Conservation (phyloP, 1,140 invertebrate genomes). For the Cyrtorhinus lividipennis region DNA sequence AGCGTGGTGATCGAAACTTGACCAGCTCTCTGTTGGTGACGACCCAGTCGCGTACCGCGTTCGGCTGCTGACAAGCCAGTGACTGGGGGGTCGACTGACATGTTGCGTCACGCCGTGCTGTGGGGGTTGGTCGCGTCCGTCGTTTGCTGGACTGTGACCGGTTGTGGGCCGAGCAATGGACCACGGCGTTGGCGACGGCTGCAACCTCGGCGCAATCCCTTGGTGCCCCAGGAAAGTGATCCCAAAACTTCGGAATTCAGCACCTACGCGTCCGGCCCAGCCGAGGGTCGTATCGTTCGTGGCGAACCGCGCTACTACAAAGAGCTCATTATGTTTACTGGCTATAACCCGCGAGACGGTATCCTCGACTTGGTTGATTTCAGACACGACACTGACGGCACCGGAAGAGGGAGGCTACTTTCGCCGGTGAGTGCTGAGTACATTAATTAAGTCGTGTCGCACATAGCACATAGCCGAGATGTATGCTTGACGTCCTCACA, state of each 20-base stretch:
- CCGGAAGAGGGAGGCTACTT: background rate
- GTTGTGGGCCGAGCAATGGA: background rate
- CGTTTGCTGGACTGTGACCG: background rate
- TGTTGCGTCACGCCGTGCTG: too few relatives aligned
- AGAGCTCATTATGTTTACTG: too few relatives aligned
- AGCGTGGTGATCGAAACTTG: too few relatives aligned
- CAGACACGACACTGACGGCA: background rate
- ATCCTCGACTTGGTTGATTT: too few relatives aligned
- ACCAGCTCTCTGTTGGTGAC: too few relatives aligned
- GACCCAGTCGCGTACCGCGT: too few relatives aligned
- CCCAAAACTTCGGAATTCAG: background rate
- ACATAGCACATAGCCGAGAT: too few relatives aligned
- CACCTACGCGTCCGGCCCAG: background rate
- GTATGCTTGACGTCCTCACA: too few relatives aligned
- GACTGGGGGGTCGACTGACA: background rate
- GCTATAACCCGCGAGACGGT: too few relatives aligned
- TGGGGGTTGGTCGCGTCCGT: background rate
- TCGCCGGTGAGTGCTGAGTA: background rate
- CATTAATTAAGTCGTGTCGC: too few relatives aligned
- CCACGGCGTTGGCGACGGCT: background rate
- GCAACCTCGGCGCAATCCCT: background rate
- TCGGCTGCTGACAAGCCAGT: background rate
- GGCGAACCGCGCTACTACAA: background rate
- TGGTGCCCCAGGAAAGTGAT: background rate
- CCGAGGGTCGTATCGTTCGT: background rate